phyloP scores from a whole-genome alignment of 1,140 invertebrate genomes.

The Lycorma delicatula region DNA sequence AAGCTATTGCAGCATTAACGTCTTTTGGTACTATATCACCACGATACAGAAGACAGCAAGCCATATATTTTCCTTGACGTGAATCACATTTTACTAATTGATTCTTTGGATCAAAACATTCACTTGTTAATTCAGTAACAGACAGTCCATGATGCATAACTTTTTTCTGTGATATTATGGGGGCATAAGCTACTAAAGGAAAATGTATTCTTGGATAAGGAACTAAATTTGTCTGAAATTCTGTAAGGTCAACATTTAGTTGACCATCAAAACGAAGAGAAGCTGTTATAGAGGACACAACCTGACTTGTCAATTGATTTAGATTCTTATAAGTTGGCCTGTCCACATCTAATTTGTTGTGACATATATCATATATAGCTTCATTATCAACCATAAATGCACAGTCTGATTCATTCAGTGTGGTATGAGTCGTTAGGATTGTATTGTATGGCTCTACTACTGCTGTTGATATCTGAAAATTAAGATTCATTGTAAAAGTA shows the following conservation, averaged over 20 bases:
- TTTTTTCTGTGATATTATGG: slow-evolving; percentile 41
- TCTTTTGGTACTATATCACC: slow-evolving; percentile 51
- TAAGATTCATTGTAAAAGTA: no score
- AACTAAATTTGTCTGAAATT: slow-evolving; percentile 53
- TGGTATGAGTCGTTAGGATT: slow-evolving; percentile 53
- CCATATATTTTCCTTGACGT: slow-evolving; percentile 44
- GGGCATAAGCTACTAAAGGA: slow-evolving; percentile 48
- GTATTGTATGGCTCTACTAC: slow-evolving; percentile 59
- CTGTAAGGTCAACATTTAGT: slow-evolving; percentile 57
- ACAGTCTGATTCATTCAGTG: slow-evolving; percentile 52
- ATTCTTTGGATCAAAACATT: slow-evolving; percentile 69
- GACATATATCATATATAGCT: slow-evolving; percentile 56
- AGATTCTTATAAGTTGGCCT: slow-evolving; percentile 50
- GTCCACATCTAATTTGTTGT: slow-evolving; percentile 41
- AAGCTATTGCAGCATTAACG: slow-evolving; percentile 46
- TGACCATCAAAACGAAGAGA: slow-evolving; percentile 60
- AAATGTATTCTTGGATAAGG: slow-evolving; percentile 44
- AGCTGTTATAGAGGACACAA: slow-evolving; percentile 56
- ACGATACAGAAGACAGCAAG: slow-evolving; percentile 48
- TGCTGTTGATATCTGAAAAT: slow-evolving; percentile 42
- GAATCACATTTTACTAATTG: slow-evolving; percentile 45
- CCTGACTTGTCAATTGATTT: slow-evolving; percentile 47
- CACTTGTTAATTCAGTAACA: slow-evolving; percentile 61
- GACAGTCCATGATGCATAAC: slow-evolving; percentile 39
- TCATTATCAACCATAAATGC: slow-evolving; percentile 56